Evolutionary conservation across 2,113 vertebrate species (phyloP).

Genomic region (Naja naja): DNA sequence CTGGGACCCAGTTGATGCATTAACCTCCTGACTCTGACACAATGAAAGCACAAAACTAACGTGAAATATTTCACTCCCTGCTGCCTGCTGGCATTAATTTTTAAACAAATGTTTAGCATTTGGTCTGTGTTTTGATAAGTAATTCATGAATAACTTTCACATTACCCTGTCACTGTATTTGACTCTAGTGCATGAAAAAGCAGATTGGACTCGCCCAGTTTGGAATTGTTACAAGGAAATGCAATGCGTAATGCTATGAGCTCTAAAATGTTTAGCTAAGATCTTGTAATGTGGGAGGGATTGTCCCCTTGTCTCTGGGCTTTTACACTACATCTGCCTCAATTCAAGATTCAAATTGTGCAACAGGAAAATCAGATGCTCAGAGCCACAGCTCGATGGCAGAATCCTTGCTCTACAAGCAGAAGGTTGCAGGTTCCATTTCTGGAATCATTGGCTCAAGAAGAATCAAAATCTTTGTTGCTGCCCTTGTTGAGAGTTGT

Average conservation of each 20-base stretch:
- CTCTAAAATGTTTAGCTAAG: background rate
- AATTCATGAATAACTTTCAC: constrained; percentile 57
- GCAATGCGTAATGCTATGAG: background rate
- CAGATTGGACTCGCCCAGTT: background rate
- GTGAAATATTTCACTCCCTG: constrained; percentile 45
- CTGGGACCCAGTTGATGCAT: constrained; percentile 51
- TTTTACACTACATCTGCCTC: background rate
- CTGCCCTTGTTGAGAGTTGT: background rate
- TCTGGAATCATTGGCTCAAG: background rate
- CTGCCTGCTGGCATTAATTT: constrained; percentile 54
- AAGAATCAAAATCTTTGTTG: background rate
- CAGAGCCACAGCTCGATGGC: background rate
- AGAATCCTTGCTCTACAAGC: background rate
- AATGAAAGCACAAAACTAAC: constrained; percentile 41
- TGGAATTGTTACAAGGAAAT: background rate
- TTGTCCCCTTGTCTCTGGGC: no score
- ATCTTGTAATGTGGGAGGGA: background rate
- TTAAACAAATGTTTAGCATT: constrained; percentile 58
- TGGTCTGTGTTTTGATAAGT: constrained; percentile 50
- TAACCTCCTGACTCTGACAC: constrained; percentile 58
- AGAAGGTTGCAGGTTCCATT: background rate
- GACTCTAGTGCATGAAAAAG: constrained; percentile 1
- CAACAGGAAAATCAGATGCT: background rate
- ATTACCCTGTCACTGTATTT: constrained; percentile 36
- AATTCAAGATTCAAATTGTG: background rate